Percentiles rank a stretch among this genome's conserved stretches.
Conservation (phyloP, 2,113 vertebrate genomes). For the Labeo catla region DNA sequence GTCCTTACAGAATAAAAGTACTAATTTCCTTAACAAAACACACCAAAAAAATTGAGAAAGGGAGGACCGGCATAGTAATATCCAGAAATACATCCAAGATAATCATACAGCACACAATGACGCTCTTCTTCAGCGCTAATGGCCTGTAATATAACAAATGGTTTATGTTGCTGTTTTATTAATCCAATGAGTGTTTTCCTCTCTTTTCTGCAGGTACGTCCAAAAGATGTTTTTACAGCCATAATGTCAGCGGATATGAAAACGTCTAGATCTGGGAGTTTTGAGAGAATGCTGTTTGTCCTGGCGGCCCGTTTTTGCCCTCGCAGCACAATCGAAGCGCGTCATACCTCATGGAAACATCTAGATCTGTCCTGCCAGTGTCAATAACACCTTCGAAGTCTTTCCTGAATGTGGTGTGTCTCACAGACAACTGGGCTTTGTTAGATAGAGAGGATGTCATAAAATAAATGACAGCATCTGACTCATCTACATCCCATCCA, state of each 20-base stretch:
- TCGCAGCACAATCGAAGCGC: conserved; percentile 54
- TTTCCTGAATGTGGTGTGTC: conserved; percentile 57
- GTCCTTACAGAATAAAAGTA: background rate
- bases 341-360: conserved; percentile 66
- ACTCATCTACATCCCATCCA: conserved; percentile 11
- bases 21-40: background rate
- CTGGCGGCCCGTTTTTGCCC: conserved; percentile 61
- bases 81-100: background rate
- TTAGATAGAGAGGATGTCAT: conserved; percentile 40
- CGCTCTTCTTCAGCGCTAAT: conserved; percentile 37
- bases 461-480: conserved; percentile 11
- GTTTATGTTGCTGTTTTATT: conserved; percentile 56
- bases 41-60: background rate
- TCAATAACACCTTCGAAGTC: conserved; percentile 69
- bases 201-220: conserved; percentile 34
- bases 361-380: conserved; percentile 61
- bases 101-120: background rate
- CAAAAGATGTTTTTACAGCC: conserved; percentile 61
- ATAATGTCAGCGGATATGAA: conserved; percentile 64
- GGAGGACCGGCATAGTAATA: background rate
- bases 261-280: conserved; percentile 56
- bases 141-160: conserved; percentile 48
- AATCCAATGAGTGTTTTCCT: conserved; percentile 60
- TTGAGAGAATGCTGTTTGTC: conserved; percentile 63
- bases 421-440: conserved; percentile 47